These are phyloP conservation scores for Lepidocyrtinus sp. DNA, from an alignment of 2,888 invertebrate genomes.

Conservation along the genomic window DNA sequence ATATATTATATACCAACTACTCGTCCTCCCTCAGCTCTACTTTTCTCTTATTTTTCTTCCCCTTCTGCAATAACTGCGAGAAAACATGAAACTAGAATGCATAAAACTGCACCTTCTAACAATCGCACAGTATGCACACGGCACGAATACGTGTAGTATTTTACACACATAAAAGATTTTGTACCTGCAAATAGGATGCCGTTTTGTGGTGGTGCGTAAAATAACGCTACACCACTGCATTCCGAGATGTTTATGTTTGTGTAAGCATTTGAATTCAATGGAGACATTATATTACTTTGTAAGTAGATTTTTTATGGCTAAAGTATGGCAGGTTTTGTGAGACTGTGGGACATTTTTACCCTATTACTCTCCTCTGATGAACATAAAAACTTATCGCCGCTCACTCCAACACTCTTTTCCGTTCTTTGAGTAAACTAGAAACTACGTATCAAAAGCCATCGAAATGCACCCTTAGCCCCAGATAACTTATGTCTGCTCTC, in stretches of 20 bases:
- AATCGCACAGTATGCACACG: neutral
- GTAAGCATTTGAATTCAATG: neutral
- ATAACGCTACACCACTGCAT: neutral
- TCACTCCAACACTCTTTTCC: neutral
- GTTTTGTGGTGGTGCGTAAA: slow-evolving; percentile 21
- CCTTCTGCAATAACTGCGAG: neutral
- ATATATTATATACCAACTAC: no score
- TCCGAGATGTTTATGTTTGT: neutral
- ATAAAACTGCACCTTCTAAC: neutral
- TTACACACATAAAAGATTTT: slow-evolving; percentile 5
- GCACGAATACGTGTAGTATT: neutral
- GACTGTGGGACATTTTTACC: slow-evolving; percentile 61
- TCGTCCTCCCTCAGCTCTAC: neutral
- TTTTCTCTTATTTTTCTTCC: neutral
- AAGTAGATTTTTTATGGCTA: slow-evolving; percentile 41
- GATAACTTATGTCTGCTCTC: slow-evolving; percentile 16
- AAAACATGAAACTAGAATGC: neutral
- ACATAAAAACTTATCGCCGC: neutral
- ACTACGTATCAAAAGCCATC: neutral
- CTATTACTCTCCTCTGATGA: slow-evolving; percentile 23
- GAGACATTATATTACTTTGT: slow-evolving; percentile 13
- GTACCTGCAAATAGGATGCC: slow-evolving; percentile 6
- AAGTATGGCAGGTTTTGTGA: slow-evolving; percentile 48
- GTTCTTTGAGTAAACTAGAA: neutral
- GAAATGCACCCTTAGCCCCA: slow-evolving; percentile 11